These are phyloP conservation scores for Grammomys dolichurus DNA, from an alignment of 2,113 vertebrate genomes.

Conservation along the genomic window DNA sequence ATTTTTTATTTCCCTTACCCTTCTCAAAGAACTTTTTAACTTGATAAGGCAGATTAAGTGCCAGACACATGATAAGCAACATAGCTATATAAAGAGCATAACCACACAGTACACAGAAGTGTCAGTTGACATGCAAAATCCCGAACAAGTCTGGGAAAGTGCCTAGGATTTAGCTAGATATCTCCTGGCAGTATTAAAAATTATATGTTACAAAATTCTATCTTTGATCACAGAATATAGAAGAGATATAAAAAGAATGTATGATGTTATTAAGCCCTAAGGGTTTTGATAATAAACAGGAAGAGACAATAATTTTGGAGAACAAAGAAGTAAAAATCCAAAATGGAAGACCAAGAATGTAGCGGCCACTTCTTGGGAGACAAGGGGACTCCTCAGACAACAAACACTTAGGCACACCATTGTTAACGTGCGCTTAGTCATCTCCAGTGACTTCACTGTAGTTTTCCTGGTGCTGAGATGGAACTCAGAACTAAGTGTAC, in stretches of 20 bases:
- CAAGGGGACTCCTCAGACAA: neutral
- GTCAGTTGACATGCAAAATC: neutral
- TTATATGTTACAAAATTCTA: neutral
- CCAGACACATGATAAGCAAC: neutral
- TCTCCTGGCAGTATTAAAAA: conserved; percentile 6
- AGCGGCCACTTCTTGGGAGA: neutral
- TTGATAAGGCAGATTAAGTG: neutral
- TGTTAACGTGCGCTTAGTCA: neutral
- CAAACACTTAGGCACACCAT: neutral
- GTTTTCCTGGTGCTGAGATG: too few species aligned
- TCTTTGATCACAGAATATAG: neutral
- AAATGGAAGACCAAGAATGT: neutral
- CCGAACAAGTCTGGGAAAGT: neutral
- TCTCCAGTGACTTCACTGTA: neutral
- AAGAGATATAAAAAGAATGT: conserved; percentile 19
- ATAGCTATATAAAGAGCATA: neutral
- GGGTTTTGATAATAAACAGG: neutral
- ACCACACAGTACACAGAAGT: neutral
- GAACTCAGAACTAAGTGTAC: neutral
- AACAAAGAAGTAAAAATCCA: neutral
- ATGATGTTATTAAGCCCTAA: neutral
- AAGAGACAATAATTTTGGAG: neutral
- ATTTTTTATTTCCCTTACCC: conserved; percentile 12
- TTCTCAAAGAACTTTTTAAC: conserved; percentile 28
- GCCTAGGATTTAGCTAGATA: conserved; percentile 8